These are phyloP conservation scores for Pipistrellus kuhlii DNA, from an alignment of 2,797 vertebrate species.

Conservation along the genomic window DNA sequence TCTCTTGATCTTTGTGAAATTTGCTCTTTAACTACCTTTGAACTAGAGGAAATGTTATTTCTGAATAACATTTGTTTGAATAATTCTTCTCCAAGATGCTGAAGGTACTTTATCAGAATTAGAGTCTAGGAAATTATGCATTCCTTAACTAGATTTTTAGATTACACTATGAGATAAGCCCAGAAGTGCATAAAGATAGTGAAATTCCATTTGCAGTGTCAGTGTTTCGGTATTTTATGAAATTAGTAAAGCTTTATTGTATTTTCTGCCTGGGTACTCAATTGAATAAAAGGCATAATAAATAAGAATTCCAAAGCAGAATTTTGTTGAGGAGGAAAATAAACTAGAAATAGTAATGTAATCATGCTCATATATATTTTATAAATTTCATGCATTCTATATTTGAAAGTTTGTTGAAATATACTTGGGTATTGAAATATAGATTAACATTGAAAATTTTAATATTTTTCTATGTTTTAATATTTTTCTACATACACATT, in stretches of 20 bases:
- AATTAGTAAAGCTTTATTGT: conserved; percentile 88
- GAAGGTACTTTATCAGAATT: conserved; percentile 57
- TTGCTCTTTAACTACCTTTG: conserved; percentile 32
- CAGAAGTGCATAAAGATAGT: conserved; percentile 73
- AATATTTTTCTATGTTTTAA: conserved; percentile 86
- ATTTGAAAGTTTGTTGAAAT: conserved; percentile 88
- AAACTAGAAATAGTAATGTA: conserved; percentile 88
- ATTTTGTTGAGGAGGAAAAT: conserved; percentile 86
- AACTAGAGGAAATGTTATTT: conserved; percentile 39
- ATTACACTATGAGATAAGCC: conserved; percentile 71
- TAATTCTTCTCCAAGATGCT: conserved; percentile 49
- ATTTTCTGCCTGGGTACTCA: conserved; percentile 84
- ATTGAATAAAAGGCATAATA: conserved; percentile 86
- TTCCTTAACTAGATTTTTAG: conserved; percentile 71
- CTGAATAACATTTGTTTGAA: conserved; percentile 10
- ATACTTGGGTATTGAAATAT: conserved; percentile 87
- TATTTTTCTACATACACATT: conserved; percentile 81
- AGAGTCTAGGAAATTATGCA: conserved; percentile 53
- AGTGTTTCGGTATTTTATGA: conserved; percentile 88
- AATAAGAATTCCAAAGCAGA: conserved; percentile 87
- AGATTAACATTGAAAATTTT: conserved; percentile 88
- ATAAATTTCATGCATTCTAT: conserved; percentile 87
- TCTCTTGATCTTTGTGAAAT: conserved; percentile 43
- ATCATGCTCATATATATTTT: conserved; percentile 86
- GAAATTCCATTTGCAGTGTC: conserved; percentile 83